Conservation (phyloP, 2,113 vertebrate species). For the Ranitomeya imitator region DNA sequence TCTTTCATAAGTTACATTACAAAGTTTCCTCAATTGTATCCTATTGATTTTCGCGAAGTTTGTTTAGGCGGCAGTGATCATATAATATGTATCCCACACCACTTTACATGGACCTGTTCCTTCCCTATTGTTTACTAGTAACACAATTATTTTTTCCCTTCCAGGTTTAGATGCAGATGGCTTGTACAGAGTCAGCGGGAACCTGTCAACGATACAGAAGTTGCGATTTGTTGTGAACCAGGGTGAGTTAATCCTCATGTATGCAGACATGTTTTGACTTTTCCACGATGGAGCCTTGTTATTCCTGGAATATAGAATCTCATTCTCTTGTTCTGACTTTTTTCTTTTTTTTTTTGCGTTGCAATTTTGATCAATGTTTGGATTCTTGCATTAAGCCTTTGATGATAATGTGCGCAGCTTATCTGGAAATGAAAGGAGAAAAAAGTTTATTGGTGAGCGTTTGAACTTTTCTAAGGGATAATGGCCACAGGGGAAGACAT, state of each 20-base stretch:
- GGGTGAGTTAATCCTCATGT: constrained; percentile 77
- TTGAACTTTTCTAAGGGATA: constrained; percentile 50
- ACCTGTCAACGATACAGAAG: constrained; percentile 89
- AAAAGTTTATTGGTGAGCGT: constrained; percentile 48
- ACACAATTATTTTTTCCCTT: constrained; percentile 52
- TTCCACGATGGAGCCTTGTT: constrained; percentile 20
- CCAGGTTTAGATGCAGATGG: constrained; percentile 85
- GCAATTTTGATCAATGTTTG: constrained; percentile 69
- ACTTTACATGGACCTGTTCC: not conserved
- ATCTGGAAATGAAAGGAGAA: constrained; percentile 53
- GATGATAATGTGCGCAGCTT: constrained; percentile 54
- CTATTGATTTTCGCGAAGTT: too few species aligned
- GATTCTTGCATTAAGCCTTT: constrained; percentile 60
- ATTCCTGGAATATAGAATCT: constrained; percentile 39
- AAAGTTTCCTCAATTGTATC: too few species aligned
- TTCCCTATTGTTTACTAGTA: not conserved
- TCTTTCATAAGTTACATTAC: too few species aligned
- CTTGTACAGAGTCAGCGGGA: constrained; percentile 90
- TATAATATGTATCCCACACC: not conserved
- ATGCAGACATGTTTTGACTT: not conserved
- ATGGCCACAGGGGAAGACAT: constrained; percentile 47
- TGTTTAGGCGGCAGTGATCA: not conserved
- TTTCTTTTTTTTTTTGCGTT: constrained; percentile 66
- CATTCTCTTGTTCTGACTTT: constrained; percentile 24
- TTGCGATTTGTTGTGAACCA: constrained; percentile 87